Base-by-base conservation (phyloP, 2,888 invertebrate species). In the Drosophila borealis region DNA sequence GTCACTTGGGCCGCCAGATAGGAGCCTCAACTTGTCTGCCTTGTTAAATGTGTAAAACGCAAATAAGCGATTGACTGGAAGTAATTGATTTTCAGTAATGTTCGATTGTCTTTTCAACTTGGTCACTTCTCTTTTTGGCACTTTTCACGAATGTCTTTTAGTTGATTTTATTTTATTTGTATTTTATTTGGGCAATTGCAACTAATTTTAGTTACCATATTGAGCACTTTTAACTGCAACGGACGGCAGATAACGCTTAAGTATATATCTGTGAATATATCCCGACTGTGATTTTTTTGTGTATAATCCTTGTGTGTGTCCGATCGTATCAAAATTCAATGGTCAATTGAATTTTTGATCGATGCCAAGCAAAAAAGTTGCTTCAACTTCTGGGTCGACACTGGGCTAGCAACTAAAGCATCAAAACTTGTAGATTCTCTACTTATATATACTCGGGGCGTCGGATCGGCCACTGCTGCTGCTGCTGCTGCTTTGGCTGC, bases 341-440 rank as follows among this genome's bases (percentile, higher is more conserved):
- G 73, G 80, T 65, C 78, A 80, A 88, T 90, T 91, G 91, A 91
- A 91, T 89, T 90, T 89, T 88, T 86, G 91, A 90, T 89, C 90
- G 91, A 91, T 91, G 84, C 80, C 67, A 78, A 77, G 84, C 74
- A 65, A 70, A 74, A 61, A 56, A 61, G 89, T 89, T 90, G 91
- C 88, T 86, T 87, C 80, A 82, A 90, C 91, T 91, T 91, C 91
- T 91, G 89, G 90, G 89, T 90, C 90, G 91, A 91, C 90, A 91
- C 91, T 90, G 91, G 91, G 91, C 89, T 91, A 91, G 91, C 91
- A 91, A 91, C 91, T 91, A 91, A 91, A 89, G 90, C 87, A 90
- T 89, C 90, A 86, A 91, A 91, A 90, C 91, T 86, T 90, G 85
- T 84, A 89, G 90, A 91, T 91, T 91, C 91, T 91, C 91, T 91